These are phyloP conservation scores for Euwallacea fornicatus DNA, from an alignment of 1,140 invertebrate species.

Conservation along the genomic window DNA sequence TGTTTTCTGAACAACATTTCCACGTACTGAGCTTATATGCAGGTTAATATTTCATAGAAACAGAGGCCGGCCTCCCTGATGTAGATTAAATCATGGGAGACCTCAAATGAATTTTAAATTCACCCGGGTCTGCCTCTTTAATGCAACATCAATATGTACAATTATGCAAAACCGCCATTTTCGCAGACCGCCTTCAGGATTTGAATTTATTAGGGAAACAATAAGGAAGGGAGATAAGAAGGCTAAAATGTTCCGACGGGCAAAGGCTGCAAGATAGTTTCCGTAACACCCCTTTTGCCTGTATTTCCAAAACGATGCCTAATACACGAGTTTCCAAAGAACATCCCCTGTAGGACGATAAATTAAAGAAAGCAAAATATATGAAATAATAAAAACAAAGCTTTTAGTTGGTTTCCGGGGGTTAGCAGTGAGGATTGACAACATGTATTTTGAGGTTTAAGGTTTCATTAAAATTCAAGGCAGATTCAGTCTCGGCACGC, in stretches of 20 bases:
- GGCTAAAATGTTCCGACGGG: constrained; percentile 31
- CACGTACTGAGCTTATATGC: too few species aligned
- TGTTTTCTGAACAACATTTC: too few species aligned
- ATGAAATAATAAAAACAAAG: constrained; percentile 32
- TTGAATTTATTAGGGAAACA: constrained; percentile 54
- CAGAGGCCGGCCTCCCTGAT: too few species aligned
- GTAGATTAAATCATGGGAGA: background rate
- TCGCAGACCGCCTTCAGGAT: constrained; percentile 50
- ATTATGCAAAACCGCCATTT: constrained; percentile 53
- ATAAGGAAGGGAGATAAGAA: constrained; percentile 52
- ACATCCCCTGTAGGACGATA: constrained; percentile 7
- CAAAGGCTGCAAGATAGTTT: constrained; percentile 13
- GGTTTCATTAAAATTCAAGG: constrained; percentile 41
- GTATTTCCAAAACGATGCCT: too few species aligned
- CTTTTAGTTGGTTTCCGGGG: constrained; percentile 32
- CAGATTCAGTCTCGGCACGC: constrained; percentile 23
- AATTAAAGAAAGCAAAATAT: constrained; percentile 21
- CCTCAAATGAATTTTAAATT: constrained; percentile 28
- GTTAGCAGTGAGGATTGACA: constrained; percentile 38
- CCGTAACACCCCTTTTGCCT: background rate
- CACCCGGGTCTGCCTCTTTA: constrained; percentile 16
- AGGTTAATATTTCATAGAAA: too few species aligned
- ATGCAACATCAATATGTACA: constrained; percentile 53
- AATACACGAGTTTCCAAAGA: too few species aligned
- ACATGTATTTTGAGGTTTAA: constrained; percentile 39